Evolutionary conservation across 1,140 invertebrate genomes (phyloP).

Genomic region (Microplitis demolitor): DNA sequence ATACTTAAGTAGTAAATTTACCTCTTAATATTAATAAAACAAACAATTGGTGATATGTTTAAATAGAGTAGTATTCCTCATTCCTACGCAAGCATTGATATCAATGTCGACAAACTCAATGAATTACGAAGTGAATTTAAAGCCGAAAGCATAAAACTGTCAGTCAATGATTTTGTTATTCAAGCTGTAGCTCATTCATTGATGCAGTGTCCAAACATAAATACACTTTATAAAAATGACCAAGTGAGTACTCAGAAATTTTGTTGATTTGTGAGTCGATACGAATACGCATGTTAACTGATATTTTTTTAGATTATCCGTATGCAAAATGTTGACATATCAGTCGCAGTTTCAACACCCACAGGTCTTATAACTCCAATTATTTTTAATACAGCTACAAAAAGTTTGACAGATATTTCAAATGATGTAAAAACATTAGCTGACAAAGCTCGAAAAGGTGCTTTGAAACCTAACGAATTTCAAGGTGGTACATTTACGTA

Average conservation of each 20-base stretch:
- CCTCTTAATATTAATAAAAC: background rate
- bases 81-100: constrained; percentile 89
- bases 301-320: constrained; percentile 65
- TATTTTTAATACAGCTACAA: constrained; percentile 87
- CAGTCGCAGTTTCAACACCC: constrained; percentile 94
- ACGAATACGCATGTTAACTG: constrained; percentile 16
- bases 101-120: constrained; percentile 74
- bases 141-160: constrained; percentile 81
- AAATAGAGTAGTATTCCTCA: constrained; percentile 82
- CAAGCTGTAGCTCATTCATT: constrained; percentile 91
- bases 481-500: constrained; percentile 78
- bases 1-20: too few species aligned
- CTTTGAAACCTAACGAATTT: constrained; percentile 95
- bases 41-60: constrained; percentile 18
- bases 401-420: constrained; percentile 88
- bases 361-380: constrained; percentile 98
- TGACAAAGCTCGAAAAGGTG: constrained; percentile 87
- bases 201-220: constrained; percentile 90
- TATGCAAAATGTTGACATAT: constrained; percentile 82
- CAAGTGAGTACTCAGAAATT: constrained; percentile 35
- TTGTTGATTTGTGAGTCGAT: background rate
- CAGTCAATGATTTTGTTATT: constrained; percentile 96
- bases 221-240: constrained; percentile 62
- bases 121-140: constrained; percentile 68
- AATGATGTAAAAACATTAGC: constrained; percentile 83